Evolutionary conservation across 1,140 invertebrate species (phyloP), one percentile per base, ranked within the genome.

Genomic region (Lepidurus apus): DNA sequence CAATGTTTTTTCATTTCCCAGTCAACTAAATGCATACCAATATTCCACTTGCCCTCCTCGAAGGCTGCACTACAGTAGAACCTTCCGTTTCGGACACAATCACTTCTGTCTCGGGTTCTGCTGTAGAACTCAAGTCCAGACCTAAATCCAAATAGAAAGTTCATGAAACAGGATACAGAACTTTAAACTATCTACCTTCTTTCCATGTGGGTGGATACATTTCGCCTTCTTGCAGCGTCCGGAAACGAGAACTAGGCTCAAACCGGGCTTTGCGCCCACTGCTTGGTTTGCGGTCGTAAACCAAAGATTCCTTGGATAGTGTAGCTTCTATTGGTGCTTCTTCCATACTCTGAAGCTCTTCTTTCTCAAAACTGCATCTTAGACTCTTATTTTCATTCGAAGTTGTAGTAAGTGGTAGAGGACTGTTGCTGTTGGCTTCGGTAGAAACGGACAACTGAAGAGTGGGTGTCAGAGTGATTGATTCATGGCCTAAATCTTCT

Each of bases 51-150:
- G 13, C 42, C 10, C 65, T 75, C 8, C 65, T 75, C 8, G 77
- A 74, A 24, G 53, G 42, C 21, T 73, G 74, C 8, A 7, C 42
- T 53, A 45, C 65, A 43, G 21, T 43, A 7, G 73, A 44, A 7
- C 75, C 34, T 74, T 81, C 80, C 34, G 65, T 65, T 42, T 81
- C 80, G 17, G 80, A 81, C 17, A 47, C 21, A 17, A 44, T 42
- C 43, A 44, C 74, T 42, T 81, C 80, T 42, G 80, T 81, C 45
- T 81, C 80, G 24, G 79, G 44, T 74, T 81, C 80, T 21, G 76
- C 79, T 24, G 53, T 65, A n/a, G 80, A 81, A 74, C 79, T 80
- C 1, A 80, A 21, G 44, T 81, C 80, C 79, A 75, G 75, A n/a
- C 45, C 76, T 77, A 45, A 13, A 9, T 17, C 42, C 10, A 65